A percentile compares a stretch with the other conserved stretches of the same genome.
Evolutionary conservation across 2,888 invertebrate genomes (phyloP).

Genomic region (Hetaerina titia): DNA sequence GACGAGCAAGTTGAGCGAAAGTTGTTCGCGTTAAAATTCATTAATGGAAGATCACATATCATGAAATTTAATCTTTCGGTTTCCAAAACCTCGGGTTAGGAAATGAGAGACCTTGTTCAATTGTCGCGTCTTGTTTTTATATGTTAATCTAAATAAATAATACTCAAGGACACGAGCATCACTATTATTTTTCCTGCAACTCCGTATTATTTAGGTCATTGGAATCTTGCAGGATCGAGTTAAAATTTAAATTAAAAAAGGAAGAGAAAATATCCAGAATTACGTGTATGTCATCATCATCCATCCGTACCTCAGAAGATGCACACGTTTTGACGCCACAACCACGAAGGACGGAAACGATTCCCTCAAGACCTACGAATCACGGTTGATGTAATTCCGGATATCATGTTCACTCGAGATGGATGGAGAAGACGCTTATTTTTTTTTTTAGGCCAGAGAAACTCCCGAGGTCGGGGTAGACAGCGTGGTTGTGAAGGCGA

Average conservation of each 20-base stretch:
- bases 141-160: no score
- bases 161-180: no score
- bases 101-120: no score
- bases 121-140: no score
- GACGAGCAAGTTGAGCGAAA: no score
- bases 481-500: not conserved
- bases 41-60: no score
- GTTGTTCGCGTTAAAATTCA: no score
- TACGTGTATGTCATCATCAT: not conserved
- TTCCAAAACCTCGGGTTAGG: no score
- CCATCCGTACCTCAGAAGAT: not conserved
- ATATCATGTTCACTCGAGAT: not conserved
- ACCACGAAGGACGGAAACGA: not conserved
- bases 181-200: no score
- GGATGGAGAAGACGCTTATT: not conserved
- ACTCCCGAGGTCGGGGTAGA: not conserved
- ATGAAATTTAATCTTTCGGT: no score
- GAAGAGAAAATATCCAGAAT: not conserved
- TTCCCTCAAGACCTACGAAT: not conserved
- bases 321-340: not conserved
- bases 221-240: no score
- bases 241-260: not conserved
- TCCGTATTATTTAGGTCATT: no score
- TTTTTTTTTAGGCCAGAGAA: slow-evolving; percentile 22
- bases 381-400: not conserved